Conservation (phyloP, 2,797 vertebrate genomes). For the Enteromius viviparus region DNA sequence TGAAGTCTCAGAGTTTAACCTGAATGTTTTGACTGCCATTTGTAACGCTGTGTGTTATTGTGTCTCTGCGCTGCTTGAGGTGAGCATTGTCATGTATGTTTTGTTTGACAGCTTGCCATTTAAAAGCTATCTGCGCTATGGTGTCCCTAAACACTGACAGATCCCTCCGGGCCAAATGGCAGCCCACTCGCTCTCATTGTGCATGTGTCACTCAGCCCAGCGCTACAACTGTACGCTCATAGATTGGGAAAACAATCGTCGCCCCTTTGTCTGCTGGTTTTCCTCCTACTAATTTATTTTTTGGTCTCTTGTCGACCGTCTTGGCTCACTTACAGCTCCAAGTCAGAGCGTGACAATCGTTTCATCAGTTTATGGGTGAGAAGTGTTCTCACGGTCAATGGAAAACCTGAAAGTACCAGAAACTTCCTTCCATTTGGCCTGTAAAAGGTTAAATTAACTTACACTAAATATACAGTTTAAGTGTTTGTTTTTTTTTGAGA, state of each 20-base stretch:
- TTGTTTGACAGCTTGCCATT: slow-evolving; percentile 51
- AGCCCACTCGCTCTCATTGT: slow-evolving; percentile 37
- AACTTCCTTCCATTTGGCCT: not conserved
- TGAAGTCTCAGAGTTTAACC: slow-evolving; percentile 17
- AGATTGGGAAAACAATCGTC: slow-evolving; percentile 19
- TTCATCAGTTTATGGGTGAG: slow-evolving; percentile 1
- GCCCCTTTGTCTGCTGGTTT: slow-evolving; percentile 13
- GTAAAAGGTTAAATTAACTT: not conserved
- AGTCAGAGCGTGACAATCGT: not conserved
- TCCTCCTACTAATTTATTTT: slow-evolving; percentile 34
- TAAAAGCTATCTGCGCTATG: slow-evolving; percentile 35
- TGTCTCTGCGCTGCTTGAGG: slow-evolving; percentile 49
- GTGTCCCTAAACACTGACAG: slow-evolving; percentile 57
- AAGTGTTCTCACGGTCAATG: not conserved
- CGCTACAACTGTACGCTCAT: not conserved
- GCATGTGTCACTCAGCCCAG: slow-evolving; percentile 33
- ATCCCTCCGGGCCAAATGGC: not conserved
- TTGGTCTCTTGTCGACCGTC: not conserved
- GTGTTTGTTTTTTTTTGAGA: not conserved
- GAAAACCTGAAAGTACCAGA: not conserved
- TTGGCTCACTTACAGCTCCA: not conserved
- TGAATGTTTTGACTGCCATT: not conserved
- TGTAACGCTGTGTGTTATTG: not conserved
- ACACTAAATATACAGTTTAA: not conserved
- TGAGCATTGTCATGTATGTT: slow-evolving; percentile 51